A percentile compares a stretch with the other conserved stretches of the same genome.
Conservation (phyloP, 1,140 invertebrate genomes). For the Brachionus calyciflorus region DNA sequence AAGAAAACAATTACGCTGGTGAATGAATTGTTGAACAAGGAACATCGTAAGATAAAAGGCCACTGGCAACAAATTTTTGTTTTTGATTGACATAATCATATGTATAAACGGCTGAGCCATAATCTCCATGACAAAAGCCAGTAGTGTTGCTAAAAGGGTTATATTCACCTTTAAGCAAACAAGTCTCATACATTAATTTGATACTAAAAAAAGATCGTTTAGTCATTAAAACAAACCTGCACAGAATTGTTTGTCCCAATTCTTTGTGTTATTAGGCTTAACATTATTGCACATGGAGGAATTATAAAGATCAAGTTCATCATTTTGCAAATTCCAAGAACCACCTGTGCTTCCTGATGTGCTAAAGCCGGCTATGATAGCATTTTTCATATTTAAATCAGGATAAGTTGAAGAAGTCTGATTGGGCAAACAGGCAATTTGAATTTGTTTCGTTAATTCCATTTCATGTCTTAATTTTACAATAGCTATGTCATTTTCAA, state of each 20-base stretch:
- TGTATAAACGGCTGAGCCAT: not conserved
- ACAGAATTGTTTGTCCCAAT: slow-evolving; percentile 43
- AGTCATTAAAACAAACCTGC: no score
- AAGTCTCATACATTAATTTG: not conserved
- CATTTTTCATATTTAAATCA: not conserved
- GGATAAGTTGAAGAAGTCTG: not conserved
- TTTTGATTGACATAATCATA: not conserved
- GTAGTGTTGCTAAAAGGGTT: not conserved
- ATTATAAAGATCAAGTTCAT: not conserved
- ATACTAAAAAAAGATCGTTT: no score
- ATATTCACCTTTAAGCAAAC: not conserved
- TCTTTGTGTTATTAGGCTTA: not conserved
- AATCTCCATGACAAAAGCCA: not conserved
- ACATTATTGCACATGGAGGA: slow-evolving; percentile 32
- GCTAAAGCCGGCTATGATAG: slow-evolving; percentile 16
- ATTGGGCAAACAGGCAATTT: not conserved
- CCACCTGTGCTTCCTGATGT: not conserved
- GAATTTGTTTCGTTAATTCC: not conserved
- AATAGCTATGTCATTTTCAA: slow-evolving; percentile 32
- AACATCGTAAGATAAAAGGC: slow-evolving; percentile 8
- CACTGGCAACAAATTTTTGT: not conserved
- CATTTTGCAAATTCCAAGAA: not conserved
- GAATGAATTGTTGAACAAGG: not conserved
- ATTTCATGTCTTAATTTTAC: not conserved
- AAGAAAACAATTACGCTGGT: not conserved